phyloP scores from a whole-genome alignment of 2,113 vertebrate genomes.

The Vidua macroura region DNA sequence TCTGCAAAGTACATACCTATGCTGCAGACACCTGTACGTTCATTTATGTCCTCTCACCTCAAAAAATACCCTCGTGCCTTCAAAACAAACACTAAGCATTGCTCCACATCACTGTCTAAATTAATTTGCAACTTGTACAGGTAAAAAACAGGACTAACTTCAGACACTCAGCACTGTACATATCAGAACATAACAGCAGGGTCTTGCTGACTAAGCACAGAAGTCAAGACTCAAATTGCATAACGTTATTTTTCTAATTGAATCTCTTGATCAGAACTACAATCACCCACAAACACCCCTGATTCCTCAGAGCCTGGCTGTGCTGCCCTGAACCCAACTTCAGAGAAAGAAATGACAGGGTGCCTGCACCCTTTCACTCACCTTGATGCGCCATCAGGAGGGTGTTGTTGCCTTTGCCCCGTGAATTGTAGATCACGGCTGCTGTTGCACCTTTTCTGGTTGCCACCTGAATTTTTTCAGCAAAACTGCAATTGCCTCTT shows the following conservation, averaged over 20 bases:
- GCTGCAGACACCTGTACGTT: background rate
- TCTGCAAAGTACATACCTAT: background rate
- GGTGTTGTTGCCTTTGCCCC: constrained; percentile 63
- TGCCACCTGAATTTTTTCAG: constrained; percentile 81
- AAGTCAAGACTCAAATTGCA: background rate
- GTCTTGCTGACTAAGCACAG: background rate
- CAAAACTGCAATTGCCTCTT: constrained; percentile 86
- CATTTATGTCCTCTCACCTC: background rate
- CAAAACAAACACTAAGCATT: background rate
- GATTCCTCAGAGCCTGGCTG: background rate
- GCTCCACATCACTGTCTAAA: background rate
- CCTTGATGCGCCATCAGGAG: constrained; percentile 75
- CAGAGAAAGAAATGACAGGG: background rate
- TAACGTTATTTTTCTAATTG: background rate
- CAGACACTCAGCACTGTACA: background rate
- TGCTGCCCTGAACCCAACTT: background rate
- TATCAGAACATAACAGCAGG: rapidly evolving
- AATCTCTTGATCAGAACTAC: background rate
- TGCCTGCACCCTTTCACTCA: constrained; percentile 54
- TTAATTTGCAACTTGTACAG: background rate
- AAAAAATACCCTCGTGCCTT: background rate
- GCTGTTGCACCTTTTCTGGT: constrained; percentile 70
- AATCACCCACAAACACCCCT: background rate
- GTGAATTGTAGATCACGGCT: constrained; percentile 83
- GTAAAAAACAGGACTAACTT: background rate